Base-by-base conservation (phyloP, 2,113 vertebrate species). In the Nipponia nippon region DNA sequence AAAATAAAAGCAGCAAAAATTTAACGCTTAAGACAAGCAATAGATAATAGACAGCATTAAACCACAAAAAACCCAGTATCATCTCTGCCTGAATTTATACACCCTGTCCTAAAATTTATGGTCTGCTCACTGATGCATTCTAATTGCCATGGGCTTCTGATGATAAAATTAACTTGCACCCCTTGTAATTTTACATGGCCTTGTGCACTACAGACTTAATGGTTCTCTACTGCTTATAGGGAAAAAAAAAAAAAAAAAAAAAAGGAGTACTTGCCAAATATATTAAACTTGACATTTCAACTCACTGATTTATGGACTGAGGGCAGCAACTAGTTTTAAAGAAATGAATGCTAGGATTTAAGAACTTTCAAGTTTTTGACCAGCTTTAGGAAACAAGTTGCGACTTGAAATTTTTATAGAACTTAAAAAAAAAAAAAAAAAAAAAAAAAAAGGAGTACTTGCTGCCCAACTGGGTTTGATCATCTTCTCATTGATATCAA, bases 81-180 rank as follows among this genome's bases (percentile, higher is more conserved):
- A 79, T 73, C 87, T 93, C 82, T 93, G 65, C 34, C 88, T 93
- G 50, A 73, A 96, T 95, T 96, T 95, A 93, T 65, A 88, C 19
- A 95, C 27, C 40, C 32, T 79, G 72, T 75, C 95, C 86, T 96
- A 92, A 95, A 97, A 97, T 83, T 80, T 79, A 95, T 79, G 17
- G 44, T 55, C 94, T 96, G 80, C 90, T 97, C 69, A 93, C 52
- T 92, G 83, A 95, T 50, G 72, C 52, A 13, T 93, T 96, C 87
- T 89, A 93, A 97, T 97, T 97, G 90, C 94, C 97, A 95, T 66
- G 82, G 86, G 62, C 52, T 93, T 90, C 94, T 5, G 15, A 75
- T 77, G 69, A 93, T 16, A 62, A 96, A 97, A 96, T 96, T 95
- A 97, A 90, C 86, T 79, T 95, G 38, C 34, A 83, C 18, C 21